Conservation (phyloP, 92 coral and sea anemone genomes). For the Zoanthus sociatus region DNA sequence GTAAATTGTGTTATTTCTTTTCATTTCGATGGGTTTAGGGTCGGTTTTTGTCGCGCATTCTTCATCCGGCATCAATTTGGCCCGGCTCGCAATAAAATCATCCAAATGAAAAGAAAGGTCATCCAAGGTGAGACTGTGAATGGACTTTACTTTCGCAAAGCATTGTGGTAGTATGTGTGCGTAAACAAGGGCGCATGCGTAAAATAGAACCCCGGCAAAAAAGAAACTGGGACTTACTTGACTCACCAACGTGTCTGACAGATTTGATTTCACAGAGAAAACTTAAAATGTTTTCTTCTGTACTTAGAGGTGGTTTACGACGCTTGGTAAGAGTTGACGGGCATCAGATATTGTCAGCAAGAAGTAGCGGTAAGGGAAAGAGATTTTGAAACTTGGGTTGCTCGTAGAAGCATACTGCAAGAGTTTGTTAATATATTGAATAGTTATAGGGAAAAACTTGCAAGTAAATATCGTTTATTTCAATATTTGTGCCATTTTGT, state of each 20-base stretch:
- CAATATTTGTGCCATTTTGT: not conserved
- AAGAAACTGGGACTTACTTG: slow-evolving; percentile 40
- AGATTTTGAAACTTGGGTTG: not conserved
- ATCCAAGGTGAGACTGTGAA: slow-evolving; percentile 24
- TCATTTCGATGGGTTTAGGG: no score
- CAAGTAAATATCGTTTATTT: not conserved
- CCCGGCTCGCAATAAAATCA: no score
- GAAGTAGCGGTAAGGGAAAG: slow-evolving; percentile 60
- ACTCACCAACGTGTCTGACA: slow-evolving; percentile 46
- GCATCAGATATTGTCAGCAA: slow-evolving; percentile 66
- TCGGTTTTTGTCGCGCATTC: no score
- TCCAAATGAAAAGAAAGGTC: no score
- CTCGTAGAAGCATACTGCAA: not conserved
- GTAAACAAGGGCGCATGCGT: slow-evolving; percentile 93
- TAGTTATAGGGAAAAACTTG: not conserved
- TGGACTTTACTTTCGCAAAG: slow-evolving; percentile 65
- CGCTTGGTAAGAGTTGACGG: slow-evolving; percentile 65
- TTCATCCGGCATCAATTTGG: no score
- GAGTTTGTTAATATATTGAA: not conserved
- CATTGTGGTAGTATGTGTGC: slow-evolving; percentile 70
- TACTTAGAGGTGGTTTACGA: slow-evolving; percentile 74
- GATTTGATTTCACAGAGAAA: slow-evolving; percentile 26
- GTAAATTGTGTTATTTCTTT: no score
- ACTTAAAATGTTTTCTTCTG: slow-evolving; percentile 81
- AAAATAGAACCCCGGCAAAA: slow-evolving; percentile 45